These are phyloP conservation scores for Synodontis membranacea DNA, from an alignment of 2,113 vertebrate genomes.

Conservation along the genomic window DNA sequence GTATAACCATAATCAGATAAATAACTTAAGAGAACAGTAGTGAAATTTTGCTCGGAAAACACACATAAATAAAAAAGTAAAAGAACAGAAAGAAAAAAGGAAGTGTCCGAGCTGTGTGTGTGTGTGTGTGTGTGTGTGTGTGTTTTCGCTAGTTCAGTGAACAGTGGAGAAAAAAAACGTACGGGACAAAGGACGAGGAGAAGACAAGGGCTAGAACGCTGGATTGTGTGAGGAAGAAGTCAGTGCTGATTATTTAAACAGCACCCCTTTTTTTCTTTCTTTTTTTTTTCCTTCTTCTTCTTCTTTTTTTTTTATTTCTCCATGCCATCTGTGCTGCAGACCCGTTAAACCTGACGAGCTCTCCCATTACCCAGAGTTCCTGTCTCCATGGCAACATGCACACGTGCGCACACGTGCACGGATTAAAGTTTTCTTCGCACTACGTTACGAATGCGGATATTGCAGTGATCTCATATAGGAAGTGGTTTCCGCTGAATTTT, in stretches of 20 bases:
- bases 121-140: slow-evolving; percentile 1
- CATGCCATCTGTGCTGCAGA: slow-evolving; percentile 51
- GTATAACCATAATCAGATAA: slow-evolving; percentile 29
- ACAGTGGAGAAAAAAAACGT: slow-evolving; percentile 15
- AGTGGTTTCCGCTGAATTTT: background rate
- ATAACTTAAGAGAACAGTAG: slow-evolving; percentile 43
- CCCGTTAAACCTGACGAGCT: slow-evolving; percentile 32
- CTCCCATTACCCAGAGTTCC: slow-evolving; percentile 22
- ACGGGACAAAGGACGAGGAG: background rate
- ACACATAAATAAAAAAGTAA: slow-evolving; percentile 17
- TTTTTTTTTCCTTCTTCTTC: background rate
- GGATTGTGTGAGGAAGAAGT: slow-evolving; percentile 14
- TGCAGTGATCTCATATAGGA: background rate
- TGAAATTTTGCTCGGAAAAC: background rate
- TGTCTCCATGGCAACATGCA: slow-evolving; percentile 37
- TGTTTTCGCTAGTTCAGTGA: slow-evolving; percentile 8
- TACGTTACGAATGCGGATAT: background rate
- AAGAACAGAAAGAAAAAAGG: slow-evolving; percentile 30
- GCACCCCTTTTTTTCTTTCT: background rate
- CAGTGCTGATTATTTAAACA: slow-evolving; percentile 28
- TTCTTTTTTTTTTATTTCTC: slow-evolving; percentile 12
- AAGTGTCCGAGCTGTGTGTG: slow-evolving; percentile 16
- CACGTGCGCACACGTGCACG: slow-evolving; percentile 2
- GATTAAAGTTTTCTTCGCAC: slow-evolving; percentile 2
- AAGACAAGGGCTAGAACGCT: background rate